These are phyloP conservation scores for Toxostoma redivivum DNA, from an alignment of 2,113 vertebrate species.

Conservation along the genomic window DNA sequence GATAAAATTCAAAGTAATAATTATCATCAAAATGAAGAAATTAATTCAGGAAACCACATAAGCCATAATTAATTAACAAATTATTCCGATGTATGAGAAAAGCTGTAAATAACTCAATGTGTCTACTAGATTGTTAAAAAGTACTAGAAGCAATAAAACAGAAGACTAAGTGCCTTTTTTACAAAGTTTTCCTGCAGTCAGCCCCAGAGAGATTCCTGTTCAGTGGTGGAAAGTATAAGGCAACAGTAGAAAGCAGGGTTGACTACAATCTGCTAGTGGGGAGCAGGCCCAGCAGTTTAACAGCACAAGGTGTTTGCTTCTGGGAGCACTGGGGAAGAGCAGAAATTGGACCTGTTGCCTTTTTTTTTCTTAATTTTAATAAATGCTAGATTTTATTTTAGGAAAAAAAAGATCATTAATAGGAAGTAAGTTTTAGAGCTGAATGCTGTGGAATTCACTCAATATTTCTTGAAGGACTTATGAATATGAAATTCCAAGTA, in stretches of 20 bases:
- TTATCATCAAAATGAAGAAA: not conserved
- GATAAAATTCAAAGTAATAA: not conserved
- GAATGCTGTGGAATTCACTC: not conserved
- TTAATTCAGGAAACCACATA: not conserved
- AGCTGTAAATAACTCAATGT: not conserved
- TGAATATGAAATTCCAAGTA: not conserved
- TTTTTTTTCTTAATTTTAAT: not conserved
- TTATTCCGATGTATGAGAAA: not conserved
- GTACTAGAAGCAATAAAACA: not conserved
- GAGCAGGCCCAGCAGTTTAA: not conserved
- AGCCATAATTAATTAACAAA: not conserved
- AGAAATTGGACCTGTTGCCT: not conserved
- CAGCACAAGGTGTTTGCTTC: not conserved
- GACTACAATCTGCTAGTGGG: not conserved
- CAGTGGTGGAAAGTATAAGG: not conserved
- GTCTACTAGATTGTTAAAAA: not conserved
- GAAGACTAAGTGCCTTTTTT: not conserved
- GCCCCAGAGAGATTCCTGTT: not conserved
- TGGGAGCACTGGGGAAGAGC: not conserved
- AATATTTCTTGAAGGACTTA: not conserved
- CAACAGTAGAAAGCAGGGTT: not conserved
- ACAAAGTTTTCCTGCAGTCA: not conserved
- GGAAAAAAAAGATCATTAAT: not conserved
- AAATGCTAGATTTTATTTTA: not conserved
- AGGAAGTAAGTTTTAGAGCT: not conserved